A percentile compares a stretch with the other conserved stretches of the same genome.
Evolutionary conservation across 2,797 vertebrate species (phyloP).

Genomic region (Acipenser oxyrinchus): DNA sequence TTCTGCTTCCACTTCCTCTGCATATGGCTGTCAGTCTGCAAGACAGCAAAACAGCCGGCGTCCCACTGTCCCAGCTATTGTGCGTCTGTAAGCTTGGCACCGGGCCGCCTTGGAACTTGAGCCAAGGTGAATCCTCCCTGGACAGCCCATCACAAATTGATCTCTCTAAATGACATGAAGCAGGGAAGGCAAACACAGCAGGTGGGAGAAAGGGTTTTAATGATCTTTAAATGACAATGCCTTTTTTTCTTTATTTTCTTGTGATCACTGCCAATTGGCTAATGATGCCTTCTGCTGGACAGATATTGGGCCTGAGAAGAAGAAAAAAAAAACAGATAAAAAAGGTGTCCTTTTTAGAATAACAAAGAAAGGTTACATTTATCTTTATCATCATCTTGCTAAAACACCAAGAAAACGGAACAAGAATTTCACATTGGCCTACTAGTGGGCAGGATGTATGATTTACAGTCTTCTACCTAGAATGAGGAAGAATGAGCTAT

Average conservation of each 20-base stretch:
- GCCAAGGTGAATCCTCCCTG: constrained; percentile 26
- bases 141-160: constrained; percentile 9
- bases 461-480: too few species aligned
- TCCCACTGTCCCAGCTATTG: constrained; percentile 1
- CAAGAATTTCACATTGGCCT: too few species aligned
- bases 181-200: background rate
- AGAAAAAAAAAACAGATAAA: too few species aligned
- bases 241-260: constrained; percentile 2
- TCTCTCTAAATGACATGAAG: constrained; percentile 17
- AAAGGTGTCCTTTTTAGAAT: too few species aligned
- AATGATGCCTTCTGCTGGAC: background rate
- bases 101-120: constrained; percentile 13
- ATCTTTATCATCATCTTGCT: too few species aligned
- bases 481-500: too few species aligned
- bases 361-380: too few species aligned
- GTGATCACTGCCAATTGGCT: background rate
- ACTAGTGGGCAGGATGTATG: too few species aligned
- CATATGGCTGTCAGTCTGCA: constrained; percentile 25
- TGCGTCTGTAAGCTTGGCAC: constrained; percentile 11
- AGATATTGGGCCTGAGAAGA: too few species aligned
- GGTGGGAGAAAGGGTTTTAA: constrained; percentile 10
- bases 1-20: constrained; percentile 3
- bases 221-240: constrained; percentile 18
- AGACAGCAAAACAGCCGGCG: constrained; percentile 2
- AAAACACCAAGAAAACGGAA: too few species aligned